Evolutionary conservation across 2,113 vertebrate genomes (phyloP), one percentile per base, ranked within the genome.

Genomic region (Pterocles orientalis): DNA sequence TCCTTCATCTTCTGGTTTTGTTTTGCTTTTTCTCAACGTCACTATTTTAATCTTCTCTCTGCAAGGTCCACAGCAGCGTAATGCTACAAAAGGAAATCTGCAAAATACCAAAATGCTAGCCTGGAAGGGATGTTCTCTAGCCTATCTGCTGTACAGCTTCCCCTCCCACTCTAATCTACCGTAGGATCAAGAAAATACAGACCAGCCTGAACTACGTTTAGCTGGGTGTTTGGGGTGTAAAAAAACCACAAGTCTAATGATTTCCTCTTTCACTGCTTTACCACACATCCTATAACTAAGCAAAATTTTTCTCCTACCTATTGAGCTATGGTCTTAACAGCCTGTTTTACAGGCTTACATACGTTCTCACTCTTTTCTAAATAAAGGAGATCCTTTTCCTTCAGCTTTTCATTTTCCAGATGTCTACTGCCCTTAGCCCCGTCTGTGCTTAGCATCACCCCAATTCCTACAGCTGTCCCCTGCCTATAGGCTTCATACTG

Each of bases 201-300:
- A 41, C 7, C n/a, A 66, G 20, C 29, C 20, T 70, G 64, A 93
- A 88, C 39, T 47, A 70, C 0, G 0, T 66, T 79, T 61, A 72
- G n/a, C 21, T 41, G 21, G 15, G 18, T 64, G 18, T 75, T 41
- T 72, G 77, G 76, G 36, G 10, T 41, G 41, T 41, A 41, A 41
- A 41, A 41, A 41, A 41, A 41, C 41, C 41, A 78, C 43, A 51
- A 62, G 33, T 39, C 53, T 57, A 77, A 51, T 58, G 17, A 83
- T 64, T 86, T 92, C n/a, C 54, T 86, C 66, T 93, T 93, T 82
- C 58, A 54, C 17, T 73, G 58, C 58, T 90, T 94, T 86, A 77
- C 68, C 51, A 50, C 47, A n/a, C 24, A 54, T 85, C 43, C 72
- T 73, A 24, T 58, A 88, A 86, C 50, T 57, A 92, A 93, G 47